These are phyloP conservation scores for Pherbina coryleti DNA, from an alignment of 2,888 invertebrate genomes.

Conservation along the genomic window DNA sequence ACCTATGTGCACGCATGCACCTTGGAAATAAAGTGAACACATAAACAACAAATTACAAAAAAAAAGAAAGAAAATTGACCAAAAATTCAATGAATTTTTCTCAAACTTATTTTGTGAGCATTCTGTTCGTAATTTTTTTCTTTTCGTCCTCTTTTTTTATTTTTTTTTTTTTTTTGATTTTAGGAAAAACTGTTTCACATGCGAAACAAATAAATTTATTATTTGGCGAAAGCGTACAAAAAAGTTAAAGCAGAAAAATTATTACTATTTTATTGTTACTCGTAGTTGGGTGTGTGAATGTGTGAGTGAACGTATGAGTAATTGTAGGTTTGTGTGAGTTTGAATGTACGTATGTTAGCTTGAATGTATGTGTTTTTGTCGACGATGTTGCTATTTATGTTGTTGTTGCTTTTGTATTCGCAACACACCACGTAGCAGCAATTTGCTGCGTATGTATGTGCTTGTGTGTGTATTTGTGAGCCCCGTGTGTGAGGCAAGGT, in stretches of 20 bases:
- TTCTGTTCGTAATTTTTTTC: background rate
- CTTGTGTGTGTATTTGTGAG: background rate
- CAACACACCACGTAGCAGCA: background rate
- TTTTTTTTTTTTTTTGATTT: background rate
- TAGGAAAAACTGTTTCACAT: conserved; percentile 13
- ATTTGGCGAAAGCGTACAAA: background rate
- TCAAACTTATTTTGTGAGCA: background rate
- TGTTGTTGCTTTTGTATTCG: background rate
- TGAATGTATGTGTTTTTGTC: background rate
- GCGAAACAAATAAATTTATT: conserved; percentile 25
- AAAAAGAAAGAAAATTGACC: background rate
- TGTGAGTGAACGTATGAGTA: background rate
- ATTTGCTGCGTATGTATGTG: background rate
- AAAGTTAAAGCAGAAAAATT: conserved; percentile 16
- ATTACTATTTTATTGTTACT: conserved; percentile 19
- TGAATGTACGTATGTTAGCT: background rate
- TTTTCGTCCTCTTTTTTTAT: background rate
- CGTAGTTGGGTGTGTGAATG: background rate
- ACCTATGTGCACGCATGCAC: background rate
- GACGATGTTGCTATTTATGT: background rate
- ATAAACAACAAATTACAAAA: background rate
- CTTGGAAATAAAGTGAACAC: background rate
- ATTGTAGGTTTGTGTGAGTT: background rate
- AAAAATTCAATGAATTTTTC: conserved; percentile 23
- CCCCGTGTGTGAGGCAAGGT: too few species aligned